Conservation (phyloP, 2,113 vertebrate species). For the Saguinus imperator region DNA sequence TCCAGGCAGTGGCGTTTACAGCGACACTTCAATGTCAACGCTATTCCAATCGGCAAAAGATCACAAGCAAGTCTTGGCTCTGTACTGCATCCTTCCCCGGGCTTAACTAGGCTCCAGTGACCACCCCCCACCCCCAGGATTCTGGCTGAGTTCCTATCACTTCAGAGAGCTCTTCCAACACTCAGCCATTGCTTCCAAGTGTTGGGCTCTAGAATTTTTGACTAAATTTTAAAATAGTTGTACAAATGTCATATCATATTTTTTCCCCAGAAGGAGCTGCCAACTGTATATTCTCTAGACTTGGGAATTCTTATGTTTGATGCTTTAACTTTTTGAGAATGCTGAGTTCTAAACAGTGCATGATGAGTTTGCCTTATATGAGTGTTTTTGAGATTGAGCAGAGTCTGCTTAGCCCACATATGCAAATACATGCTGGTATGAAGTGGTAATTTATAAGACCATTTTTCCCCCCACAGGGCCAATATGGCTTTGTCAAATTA, state of each 20-base stretch:
- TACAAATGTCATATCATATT: not conserved
- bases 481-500: not conserved
- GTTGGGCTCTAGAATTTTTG: not conserved
- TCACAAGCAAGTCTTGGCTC: not conserved
- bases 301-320: not conserved
- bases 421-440: not conserved
- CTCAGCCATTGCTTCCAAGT: not conserved
- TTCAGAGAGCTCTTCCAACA: not conserved
- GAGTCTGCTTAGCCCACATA: not conserved
- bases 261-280: not conserved
- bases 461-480: not conserved
- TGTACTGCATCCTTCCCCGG: not conserved
- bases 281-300: not conserved
- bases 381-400: not conserved
- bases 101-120: not conserved
- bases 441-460: not conserved
- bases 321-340: not conserved
- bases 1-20: not conserved
- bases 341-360: not conserved
- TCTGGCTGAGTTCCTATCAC: not conserved
- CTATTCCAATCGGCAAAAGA: not conserved
- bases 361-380: not conserved
- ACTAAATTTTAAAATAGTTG: conserved; percentile 31
- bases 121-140: not conserved
- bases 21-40: not conserved